These are phyloP conservation scores for Prunella himalayana DNA, from an alignment of 2,113 vertebrate genomes.

Conservation along the genomic window DNA sequence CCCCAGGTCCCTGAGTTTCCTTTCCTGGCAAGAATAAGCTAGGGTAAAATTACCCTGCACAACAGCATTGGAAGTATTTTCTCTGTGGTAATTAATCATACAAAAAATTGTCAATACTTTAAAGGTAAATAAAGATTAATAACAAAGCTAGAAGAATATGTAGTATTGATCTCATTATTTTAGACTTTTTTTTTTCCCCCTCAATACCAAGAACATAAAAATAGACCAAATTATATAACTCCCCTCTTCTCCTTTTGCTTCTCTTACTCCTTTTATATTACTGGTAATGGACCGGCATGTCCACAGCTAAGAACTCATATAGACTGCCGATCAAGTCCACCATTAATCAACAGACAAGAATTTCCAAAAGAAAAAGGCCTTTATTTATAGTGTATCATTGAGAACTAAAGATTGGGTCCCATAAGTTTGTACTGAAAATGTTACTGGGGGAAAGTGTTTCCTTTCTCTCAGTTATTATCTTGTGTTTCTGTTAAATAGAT, in stretches of 20 bases:
- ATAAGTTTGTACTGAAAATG: neutral
- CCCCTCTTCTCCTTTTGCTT: neutral
- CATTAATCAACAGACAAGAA: neutral
- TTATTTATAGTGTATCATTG: neutral
- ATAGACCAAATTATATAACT: neutral
- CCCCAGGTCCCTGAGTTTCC: neutral
- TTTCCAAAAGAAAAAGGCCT: neutral
- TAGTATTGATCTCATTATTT: neutral
- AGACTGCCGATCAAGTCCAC: neutral
- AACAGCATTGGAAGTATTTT: neutral
- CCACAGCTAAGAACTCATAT: neutral
- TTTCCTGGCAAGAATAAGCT: neutral
- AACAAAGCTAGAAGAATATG: neutral
- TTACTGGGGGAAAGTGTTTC: neutral
- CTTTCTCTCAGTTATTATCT: neutral
- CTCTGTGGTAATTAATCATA: neutral
- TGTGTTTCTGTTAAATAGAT: neutral
- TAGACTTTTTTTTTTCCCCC: rapidly evolving
- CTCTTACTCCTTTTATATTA: neutral
- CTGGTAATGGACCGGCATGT: neutral
- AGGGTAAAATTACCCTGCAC: neutral
- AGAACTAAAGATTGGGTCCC: neutral
- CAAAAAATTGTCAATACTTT: neutral
- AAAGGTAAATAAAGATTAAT: neutral
- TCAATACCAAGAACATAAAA: neutral